Evolutionary conservation across 2,797 vertebrate species (phyloP).

Genomic region (Cynodonichthys magdalenae): DNA sequence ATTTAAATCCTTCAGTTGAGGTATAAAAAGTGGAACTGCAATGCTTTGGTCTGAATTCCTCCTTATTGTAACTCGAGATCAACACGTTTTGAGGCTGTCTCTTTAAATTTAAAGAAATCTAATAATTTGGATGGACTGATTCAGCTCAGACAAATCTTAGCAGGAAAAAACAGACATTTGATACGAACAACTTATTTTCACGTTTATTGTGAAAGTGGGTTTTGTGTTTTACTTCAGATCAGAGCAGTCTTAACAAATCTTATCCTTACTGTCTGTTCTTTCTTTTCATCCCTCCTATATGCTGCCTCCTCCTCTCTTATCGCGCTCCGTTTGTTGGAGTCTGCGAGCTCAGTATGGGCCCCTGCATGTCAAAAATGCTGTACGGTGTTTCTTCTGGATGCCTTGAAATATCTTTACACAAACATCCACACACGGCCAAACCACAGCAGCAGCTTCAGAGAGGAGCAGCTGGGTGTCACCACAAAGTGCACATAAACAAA

Average conservation of each 20-base stretch:
- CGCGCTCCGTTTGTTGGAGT: constrained; percentile 10
- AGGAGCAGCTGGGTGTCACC: constrained; percentile 51
- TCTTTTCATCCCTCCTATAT: background rate
- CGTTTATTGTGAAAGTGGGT: too few species aligned
- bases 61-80: too few species aligned
- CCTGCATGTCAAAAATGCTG: constrained; percentile 32
- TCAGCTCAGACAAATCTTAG: too few species aligned
- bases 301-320: constrained; percentile 25
- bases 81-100: too few species aligned
- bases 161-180: too few species aligned
- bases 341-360: constrained; percentile 4
- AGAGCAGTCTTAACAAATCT: too few species aligned
- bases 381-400: constrained; percentile 36
- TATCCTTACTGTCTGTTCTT: background rate
- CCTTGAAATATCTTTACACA: constrained; percentile 12
- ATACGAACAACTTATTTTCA: too few species aligned
- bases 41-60: too few species aligned
- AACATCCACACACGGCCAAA: background rate
- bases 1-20: too few species aligned
- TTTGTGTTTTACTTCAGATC: constrained; percentile 18
- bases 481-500: constrained; percentile 50
- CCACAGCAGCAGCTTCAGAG: constrained; percentile 20
- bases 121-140: too few species aligned
- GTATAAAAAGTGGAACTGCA: too few species aligned
- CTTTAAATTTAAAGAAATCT: too few species aligned